Conservation (phyloP, 30 jellyfish, hydroid and myxozoan genomes). For the Hydractinia echinata region DNA sequence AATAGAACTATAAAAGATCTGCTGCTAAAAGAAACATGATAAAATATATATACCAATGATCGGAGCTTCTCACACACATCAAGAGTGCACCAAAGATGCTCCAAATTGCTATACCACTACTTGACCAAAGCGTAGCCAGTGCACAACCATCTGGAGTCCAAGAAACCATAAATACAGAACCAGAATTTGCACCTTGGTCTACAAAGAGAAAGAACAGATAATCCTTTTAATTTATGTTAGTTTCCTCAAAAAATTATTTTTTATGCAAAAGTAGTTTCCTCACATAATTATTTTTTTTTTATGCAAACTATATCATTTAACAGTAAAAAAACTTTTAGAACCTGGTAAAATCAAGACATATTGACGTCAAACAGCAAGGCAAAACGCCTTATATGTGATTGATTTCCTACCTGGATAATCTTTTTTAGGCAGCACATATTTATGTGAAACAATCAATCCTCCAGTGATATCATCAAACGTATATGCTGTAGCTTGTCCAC, state of each 20-base stretch:
- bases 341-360: no score
- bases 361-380: background rate
- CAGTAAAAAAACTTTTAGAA: background rate
- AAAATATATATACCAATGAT: slow-evolving; percentile 47
- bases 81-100: slow-evolving; percentile 90
- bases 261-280: no score
- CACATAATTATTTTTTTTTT: no score
- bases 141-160: slow-evolving; percentile 99
- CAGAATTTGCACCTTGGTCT: slow-evolving; percentile 85
- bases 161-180: slow-evolving; percentile 50
- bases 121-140: slow-evolving; percentile 82
- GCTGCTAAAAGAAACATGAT: background rate
- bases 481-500: slow-evolving; percentile 88
- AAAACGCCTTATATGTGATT: background rate
- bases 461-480: slow-evolving; percentile 86
- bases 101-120: slow-evolving; percentile 92
- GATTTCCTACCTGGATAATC: slow-evolving; percentile 83
- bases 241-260: no score
- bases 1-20: no score
- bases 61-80: slow-evolving; percentile 64
- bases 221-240: no score
- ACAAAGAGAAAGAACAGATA: background rate
- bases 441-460: slow-evolving; percentile 70
- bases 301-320: background rate
- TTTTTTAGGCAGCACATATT: slow-evolving; percentile 61